Evolutionary conservation across 2,888 invertebrate genomes (phyloP), one percentile per base, ranked within the genome.

Genomic region (Tridacna crocea): DNA sequence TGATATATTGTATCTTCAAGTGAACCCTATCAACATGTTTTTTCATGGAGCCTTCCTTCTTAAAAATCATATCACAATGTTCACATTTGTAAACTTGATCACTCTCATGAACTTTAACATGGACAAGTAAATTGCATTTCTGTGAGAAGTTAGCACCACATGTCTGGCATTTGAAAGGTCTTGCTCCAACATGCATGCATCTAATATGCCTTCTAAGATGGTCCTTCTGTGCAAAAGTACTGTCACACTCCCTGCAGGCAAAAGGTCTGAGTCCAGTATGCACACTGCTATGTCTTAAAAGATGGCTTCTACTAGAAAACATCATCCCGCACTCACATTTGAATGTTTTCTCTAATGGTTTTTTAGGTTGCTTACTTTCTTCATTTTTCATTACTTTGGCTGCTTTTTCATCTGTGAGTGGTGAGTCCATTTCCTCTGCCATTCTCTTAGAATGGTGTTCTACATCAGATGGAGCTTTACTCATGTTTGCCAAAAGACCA

Each of bases 111-210:
- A 70, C 51, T 24, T 51, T 70, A 13, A 51, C 11, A 24, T 70
- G 70, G 36, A 70, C 70, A 46, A 24, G 48, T 51, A 70, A 47
- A 51, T 70, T 70, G 22, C 70, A 70, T 24, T 70, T 70, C 70
- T 70, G 70, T 12, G 70, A 70, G 51, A 70, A 70, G 10, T n/a
- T 51, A 8, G 70, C 70, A 11, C 70, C 70, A 19, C 70, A 70
- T 24, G n/a, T 47, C 19, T 22, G n/a, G 47, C 70, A 70, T 51
- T 47, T 48, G 51, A 70, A 70, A 17, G 70, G 70, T 24, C 26
- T 70, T 19, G 47, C 70, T 26, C 70, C 70, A 13, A 51, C 70
- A 70, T 70, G 70, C 70, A 70, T 70, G n/a, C 70, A 70, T 51
- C 48, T 22, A 47, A 70, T 26, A 15, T 70, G 70, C 13, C 70